These are phyloP conservation scores for Ictidomys tridecemlineatus DNA, from an alignment of 2,113 vertebrate genomes.

Conservation along the genomic window DNA sequence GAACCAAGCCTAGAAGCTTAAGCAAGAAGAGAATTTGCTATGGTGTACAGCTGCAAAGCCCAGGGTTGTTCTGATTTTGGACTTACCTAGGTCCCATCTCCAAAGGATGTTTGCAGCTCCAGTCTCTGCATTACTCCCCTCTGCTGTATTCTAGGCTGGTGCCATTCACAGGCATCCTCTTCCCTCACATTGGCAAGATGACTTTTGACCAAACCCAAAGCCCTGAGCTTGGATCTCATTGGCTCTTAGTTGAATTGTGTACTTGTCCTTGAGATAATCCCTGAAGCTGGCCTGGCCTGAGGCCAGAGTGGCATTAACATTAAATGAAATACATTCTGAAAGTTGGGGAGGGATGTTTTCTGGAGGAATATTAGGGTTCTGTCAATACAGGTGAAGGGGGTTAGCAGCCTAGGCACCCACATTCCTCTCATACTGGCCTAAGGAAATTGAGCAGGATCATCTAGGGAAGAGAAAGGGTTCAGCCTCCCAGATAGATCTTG, in stretches of 20 bases:
- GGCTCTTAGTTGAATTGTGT: slow-evolving; percentile 31
- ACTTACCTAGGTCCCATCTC: neutral
- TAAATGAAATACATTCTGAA: slow-evolving; percentile 46
- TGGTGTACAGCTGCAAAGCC: neutral
- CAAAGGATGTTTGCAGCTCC: neutral
- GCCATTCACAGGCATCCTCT: neutral
- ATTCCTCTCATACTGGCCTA: neutral
- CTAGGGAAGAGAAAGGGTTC: slow-evolving; percentile 25
- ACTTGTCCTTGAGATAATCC: slow-evolving; percentile 63
- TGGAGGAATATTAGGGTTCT: slow-evolving; percentile 65
- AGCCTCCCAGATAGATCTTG: neutral
- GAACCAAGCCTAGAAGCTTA: neutral
- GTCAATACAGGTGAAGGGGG: slow-evolving; percentile 61
- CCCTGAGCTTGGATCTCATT: slow-evolving; percentile 14
- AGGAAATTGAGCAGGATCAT: slow-evolving; percentile 37
- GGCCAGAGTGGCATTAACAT: slow-evolving; percentile 2
- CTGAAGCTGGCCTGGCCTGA: slow-evolving; percentile 31
- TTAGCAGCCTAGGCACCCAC: neutral
- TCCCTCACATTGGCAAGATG: neutral
- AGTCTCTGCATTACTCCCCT: neutral
- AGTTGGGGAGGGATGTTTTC: slow-evolving; percentile 39
- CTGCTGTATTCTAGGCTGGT: neutral
- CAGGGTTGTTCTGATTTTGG: neutral
- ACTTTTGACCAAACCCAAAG: neutral
- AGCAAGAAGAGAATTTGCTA: neutral